phyloP scores from a whole-genome alignment of 2,797 vertebrate genomes.

The Molothrus ater region DNA sequence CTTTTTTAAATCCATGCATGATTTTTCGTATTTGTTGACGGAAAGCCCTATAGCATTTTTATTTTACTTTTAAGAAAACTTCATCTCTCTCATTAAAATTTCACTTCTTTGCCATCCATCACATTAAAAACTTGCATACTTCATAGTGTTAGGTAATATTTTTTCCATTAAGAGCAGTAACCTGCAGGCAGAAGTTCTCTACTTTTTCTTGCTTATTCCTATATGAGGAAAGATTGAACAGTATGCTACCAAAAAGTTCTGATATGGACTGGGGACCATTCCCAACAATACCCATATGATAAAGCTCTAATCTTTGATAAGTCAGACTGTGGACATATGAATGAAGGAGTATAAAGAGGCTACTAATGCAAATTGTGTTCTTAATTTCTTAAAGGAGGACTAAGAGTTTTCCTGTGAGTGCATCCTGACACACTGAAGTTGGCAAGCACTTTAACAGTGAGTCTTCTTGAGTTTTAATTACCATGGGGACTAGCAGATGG shows the following conservation, averaged over 20 bases:
- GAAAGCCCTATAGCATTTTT: neutral
- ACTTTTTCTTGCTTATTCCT: neutral
- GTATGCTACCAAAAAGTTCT: neutral
- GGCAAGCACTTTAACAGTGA: neutral
- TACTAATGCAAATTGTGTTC: neutral
- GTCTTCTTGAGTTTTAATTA: neutral
- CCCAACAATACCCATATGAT: neutral
- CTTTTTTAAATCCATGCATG: neutral
- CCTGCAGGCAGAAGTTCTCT: neutral
- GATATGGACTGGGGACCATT: neutral
- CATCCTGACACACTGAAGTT: neutral
- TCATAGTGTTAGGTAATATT: neutral
- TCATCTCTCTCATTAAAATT: neutral
- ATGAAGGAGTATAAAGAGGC: neutral
- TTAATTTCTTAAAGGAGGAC: neutral
- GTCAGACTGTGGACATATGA: neutral
- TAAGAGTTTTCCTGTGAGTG: neutral
- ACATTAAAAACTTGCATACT: neutral
- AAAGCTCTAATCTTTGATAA: neutral
- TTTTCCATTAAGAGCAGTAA: neutral
- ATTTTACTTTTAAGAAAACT: neutral
- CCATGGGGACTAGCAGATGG: neutral
- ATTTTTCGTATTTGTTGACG: neutral
- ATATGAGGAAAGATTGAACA: neutral
- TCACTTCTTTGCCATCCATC: neutral